Conservation (phyloP, 1,140 invertebrate species). For the Luehdorfia chinensis region DNA sequence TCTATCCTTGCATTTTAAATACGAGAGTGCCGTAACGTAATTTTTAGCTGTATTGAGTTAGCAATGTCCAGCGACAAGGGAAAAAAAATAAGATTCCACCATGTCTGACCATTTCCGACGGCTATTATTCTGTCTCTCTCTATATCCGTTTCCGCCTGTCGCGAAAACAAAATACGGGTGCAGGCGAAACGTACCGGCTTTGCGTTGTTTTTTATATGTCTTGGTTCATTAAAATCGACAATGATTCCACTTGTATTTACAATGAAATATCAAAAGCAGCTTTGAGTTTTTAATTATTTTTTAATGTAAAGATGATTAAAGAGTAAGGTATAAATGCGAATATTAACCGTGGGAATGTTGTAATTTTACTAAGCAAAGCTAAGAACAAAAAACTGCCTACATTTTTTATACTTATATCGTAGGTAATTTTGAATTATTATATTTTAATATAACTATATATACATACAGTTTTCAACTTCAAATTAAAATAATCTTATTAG, state of each 20-base stretch:
- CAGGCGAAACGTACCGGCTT: slow-evolving; percentile 46
- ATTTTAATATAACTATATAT: too few relatives aligned
- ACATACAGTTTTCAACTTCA: too few relatives aligned
- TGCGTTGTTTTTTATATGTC: slow-evolving; percentile 34
- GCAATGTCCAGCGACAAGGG: slow-evolving; percentile 62
- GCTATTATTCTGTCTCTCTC: slow-evolving; percentile 76
- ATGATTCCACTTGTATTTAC: slow-evolving; percentile 19
- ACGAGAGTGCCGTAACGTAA: slow-evolving; percentile 20
- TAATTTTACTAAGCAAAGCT: too few relatives aligned
- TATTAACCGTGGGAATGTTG: too few relatives aligned
- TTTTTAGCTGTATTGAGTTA: slow-evolving; percentile 45
- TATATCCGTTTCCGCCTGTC: slow-evolving; percentile 74
- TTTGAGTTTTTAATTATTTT: slow-evolving; percentile 6
- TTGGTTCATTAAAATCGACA: slow-evolving; percentile 21
- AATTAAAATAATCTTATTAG: too few relatives aligned
- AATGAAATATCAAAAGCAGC: slow-evolving; percentile 16
- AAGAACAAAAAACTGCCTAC: too few relatives aligned
- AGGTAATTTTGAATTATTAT: too few relatives aligned
- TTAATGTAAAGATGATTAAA: neutral
- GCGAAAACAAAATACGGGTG: slow-evolving; percentile 68
- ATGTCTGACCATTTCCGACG: slow-evolving; percentile 76
- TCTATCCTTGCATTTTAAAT: slow-evolving; percentile 24
- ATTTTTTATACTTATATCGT: too few relatives aligned
- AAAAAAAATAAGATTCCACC: slow-evolving; percentile 69
- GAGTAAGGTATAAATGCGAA: neutral